Evolutionary conservation across 2,888 invertebrate genomes (phyloP).

Genomic region (Trimorus sp.): DNA sequence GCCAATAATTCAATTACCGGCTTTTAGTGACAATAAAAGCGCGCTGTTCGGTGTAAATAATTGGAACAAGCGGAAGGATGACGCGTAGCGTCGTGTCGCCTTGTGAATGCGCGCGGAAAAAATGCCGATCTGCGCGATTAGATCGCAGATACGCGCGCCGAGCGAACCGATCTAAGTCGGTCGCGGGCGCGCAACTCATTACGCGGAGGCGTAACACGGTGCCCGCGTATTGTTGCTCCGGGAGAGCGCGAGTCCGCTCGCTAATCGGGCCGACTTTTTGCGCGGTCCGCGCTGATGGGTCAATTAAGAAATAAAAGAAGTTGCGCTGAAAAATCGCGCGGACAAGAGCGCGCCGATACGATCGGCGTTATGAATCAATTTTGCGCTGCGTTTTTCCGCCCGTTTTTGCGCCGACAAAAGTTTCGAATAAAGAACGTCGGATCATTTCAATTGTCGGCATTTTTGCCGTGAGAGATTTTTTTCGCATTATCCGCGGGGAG

Average conservation of each 20-base stretch:
- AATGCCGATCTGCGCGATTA: conserved; percentile 65
- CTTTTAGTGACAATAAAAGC: conserved; percentile 45
- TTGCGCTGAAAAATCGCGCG: conserved; percentile 36
- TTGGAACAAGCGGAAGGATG: conserved; percentile 48
- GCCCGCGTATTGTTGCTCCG: conserved; percentile 59
- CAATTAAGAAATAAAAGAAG: conserved; percentile 62
- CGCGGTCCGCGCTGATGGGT: conserved; percentile 49
- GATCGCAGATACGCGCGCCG: conserved; percentile 71
- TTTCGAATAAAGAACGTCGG: conserved; percentile 39
- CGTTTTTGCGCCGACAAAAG: conserved; percentile 18
- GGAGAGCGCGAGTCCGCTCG: conserved; percentile 22
- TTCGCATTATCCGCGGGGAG: too few relatives aligned
- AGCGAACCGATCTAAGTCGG: conserved; percentile 65
- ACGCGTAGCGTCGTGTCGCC: conserved; percentile 35
- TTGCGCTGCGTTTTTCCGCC: conserved; percentile 49
- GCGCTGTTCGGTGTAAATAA: conserved; percentile 27
- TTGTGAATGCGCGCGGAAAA: conserved; percentile 23
- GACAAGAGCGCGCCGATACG: conserved; percentile 52
- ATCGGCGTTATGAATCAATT: conserved; percentile 61
- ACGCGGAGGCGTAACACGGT: conserved; percentile 60
- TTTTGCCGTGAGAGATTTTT: conserved; percentile 5
- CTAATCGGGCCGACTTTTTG: conserved; percentile 54
- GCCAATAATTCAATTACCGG: conserved; percentile 51
- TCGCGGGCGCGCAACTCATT: conserved; percentile 61
- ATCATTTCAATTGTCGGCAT: conserved; percentile 19